Conservation (phyloP, 2,113 vertebrate species). For the Apodemus sylvaticus region DNA sequence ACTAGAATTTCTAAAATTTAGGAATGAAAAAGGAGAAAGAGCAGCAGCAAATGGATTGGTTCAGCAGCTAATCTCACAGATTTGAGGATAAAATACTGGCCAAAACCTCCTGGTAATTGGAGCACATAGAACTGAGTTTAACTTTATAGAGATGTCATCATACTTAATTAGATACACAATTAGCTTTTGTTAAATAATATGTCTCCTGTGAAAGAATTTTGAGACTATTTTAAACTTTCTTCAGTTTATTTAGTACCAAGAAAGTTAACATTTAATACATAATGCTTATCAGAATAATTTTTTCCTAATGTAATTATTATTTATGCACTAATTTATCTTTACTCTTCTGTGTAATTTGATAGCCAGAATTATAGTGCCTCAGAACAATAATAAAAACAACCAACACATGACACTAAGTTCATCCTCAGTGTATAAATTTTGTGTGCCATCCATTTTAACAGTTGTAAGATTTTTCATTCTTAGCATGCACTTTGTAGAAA, state of each 20-base stretch:
- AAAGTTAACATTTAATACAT: not conserved
- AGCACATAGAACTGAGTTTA: not conserved
- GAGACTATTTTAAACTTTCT: not conserved
- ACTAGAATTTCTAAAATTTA: not conserved
- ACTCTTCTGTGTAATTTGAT: not conserved
- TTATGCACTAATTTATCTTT: not conserved
- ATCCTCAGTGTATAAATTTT: not conserved
- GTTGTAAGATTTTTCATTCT: not conserved
- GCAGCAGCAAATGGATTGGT: not conserved
- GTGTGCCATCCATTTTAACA: not conserved
- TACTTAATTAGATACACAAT: not conserved
- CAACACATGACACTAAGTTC: not conserved
- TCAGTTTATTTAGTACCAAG: not conserved
- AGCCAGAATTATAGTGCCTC: not conserved
- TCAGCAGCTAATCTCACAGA: not conserved
- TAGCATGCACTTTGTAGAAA: not conserved
- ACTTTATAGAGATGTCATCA: not conserved
- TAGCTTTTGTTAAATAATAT: not conserved
- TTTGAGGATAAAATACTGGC: not conserved
- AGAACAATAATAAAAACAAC: not conserved
- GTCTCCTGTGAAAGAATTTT: not conserved
- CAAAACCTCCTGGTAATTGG: not conserved
- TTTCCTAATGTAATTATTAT: not conserved
- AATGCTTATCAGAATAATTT: not conserved
- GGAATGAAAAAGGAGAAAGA: not conserved